A percentile compares a stretch with the other conserved stretches of the same genome.
These are phyloP conservation scores for Engystomops pustulosus DNA, from an alignment of 2,113 vertebrate genomes.

Conservation along the genomic window DNA sequence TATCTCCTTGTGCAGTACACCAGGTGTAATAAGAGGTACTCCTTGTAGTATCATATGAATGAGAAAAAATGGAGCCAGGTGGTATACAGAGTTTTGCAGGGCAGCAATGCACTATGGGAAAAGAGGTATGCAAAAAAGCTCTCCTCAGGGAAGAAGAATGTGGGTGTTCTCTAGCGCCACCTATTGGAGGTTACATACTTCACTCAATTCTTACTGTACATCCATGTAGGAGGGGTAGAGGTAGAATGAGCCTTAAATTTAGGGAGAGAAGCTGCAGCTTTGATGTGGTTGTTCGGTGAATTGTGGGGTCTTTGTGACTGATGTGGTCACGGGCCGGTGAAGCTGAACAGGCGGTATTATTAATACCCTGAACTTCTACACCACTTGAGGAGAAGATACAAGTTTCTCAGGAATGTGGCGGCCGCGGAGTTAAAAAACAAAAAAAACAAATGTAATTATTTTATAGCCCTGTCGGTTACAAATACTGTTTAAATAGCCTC, in stretches of 20 bases:
- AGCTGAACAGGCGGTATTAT: not conserved
- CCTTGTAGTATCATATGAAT: no score
- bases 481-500: constrained; percentile 49
- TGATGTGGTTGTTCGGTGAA: not conserved
- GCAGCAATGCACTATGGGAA: no score
- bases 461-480: constrained; percentile 32
- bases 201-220: no score
- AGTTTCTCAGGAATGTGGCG: constrained; percentile 42
- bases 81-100: no score
- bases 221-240: not conserved
- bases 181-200: no score
- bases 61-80: no score
- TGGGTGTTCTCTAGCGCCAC: no score
- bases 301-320: not conserved
- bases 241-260: not conserved
- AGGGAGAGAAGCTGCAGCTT: not conserved
- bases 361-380: not conserved
- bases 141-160: no score
- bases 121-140: no score
- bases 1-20: no score
- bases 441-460: constrained; percentile 37
- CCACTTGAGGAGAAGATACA: not conserved
- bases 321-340: constrained; percentile 15
- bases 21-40: no score
- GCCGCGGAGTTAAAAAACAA: constrained; percentile 30